Conservation (phyloP, 1,140 invertebrate genomes). For the Drosophila trapezifrons region DNA sequence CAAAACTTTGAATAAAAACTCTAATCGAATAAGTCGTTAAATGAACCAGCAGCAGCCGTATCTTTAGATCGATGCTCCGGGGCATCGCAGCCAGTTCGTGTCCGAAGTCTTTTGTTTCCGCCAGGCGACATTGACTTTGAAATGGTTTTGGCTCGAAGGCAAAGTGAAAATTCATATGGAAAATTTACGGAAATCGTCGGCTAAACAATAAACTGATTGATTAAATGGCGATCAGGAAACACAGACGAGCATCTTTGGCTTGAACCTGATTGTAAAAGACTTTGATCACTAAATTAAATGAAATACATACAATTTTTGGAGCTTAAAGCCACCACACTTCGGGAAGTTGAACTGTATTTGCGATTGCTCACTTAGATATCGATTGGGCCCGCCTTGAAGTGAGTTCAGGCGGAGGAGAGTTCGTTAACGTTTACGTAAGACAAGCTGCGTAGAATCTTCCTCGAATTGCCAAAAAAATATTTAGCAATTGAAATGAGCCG, state of each 20-base stretch:
- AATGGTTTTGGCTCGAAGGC: constrained; percentile 41
- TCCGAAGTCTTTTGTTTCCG: constrained; percentile 78
- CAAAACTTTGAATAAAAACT: constrained; percentile 34
- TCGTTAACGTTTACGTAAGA: constrained; percentile 29
- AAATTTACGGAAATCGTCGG: constrained; percentile 40
- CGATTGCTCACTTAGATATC: constrained; percentile 13
- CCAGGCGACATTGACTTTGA: constrained; percentile 61
- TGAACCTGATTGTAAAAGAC: background rate
- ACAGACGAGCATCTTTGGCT: background rate
- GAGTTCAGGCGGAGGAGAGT: constrained; percentile 3
- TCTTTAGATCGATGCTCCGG: constrained; percentile 25
- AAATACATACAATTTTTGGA: background rate
- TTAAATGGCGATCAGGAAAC: constrained; percentile 20
- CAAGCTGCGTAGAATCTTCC: constrained; percentile 48
- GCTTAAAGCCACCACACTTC: background rate
- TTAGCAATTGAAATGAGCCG: constrained; percentile 50
- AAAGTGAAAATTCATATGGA: constrained; percentile 53
- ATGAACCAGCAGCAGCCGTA: constrained; percentile 34
- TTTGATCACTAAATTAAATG: no score
- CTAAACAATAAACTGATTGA: constrained; percentile 33
- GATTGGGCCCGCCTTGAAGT: constrained; percentile 36
- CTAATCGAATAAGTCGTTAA: constrained; percentile 74
- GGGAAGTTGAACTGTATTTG: background rate
- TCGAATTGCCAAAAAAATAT: constrained; percentile 38
- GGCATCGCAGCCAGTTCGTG: constrained; percentile 57